Evolutionary conservation across 1,140 invertebrate species (phyloP).

Genomic region (Samia ricini): DNA sequence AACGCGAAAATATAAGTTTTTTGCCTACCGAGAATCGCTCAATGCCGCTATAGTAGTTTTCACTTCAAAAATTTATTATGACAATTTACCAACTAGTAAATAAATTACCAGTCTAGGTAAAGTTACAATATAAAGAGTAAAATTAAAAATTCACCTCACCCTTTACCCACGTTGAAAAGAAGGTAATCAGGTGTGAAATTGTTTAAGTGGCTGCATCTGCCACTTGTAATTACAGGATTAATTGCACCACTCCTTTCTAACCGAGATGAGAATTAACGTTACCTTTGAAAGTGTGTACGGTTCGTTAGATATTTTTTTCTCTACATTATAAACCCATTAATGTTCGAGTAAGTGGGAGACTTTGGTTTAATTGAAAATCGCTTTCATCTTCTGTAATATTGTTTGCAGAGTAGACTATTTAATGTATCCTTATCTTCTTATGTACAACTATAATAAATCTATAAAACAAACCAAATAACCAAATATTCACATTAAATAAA

Average conservation of each 20-base stretch:
- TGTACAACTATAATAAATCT: too few relatives aligned
- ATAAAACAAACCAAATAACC: too few relatives aligned
- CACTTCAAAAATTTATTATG: too few relatives aligned
- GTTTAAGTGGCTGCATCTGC: conserved; percentile 55
- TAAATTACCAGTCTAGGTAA: too few relatives aligned
- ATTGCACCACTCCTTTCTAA: conserved; percentile 37
- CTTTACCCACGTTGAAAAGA: conserved; percentile 43
- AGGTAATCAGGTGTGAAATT: conserved; percentile 65
- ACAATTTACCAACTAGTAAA: too few relatives aligned
- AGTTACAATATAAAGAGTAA: too few relatives aligned
- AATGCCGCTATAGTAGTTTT: too few relatives aligned
- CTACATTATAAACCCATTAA: conserved; percentile 3
- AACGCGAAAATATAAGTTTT: too few relatives aligned
- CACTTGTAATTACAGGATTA: conserved; percentile 60
- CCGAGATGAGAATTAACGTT: conserved; percentile 33
- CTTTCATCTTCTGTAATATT: background rate
- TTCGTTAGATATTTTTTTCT: conserved; percentile 16
- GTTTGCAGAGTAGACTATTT: too few relatives aligned
- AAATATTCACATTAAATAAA: too few relatives aligned
- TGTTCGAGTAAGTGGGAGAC: background rate
- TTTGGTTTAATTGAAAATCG: background rate
- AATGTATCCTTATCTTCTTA: too few relatives aligned
- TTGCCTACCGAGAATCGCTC: too few relatives aligned
- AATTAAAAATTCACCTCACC: conserved; percentile 63
- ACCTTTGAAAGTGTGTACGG: conserved; percentile 42